These are phyloP conservation scores for Trissolcus japonicus DNA, from an alignment of 2,888 invertebrate genomes.

Conservation along the genomic window DNA sequence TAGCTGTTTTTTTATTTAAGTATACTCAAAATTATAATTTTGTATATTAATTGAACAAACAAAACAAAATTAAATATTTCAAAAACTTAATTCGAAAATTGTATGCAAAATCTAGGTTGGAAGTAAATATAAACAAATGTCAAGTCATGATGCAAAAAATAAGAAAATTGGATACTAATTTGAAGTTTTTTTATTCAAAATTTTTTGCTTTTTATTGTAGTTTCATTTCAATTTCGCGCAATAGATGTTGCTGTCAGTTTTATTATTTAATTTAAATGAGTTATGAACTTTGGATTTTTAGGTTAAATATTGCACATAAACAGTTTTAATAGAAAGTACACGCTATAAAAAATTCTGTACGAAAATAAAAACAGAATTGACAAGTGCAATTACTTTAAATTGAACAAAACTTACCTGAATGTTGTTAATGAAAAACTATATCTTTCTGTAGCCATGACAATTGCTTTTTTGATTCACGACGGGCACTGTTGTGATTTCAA, in stretches of 20 bases:
- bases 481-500: background rate
- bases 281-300: background rate
- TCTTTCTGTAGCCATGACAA: conserved; percentile 92
- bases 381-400: background rate
- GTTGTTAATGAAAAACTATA: conserved; percentile 97
- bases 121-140: conserved; percentile 29
- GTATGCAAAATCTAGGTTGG: conserved; percentile 2
- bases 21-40: too few species aligned
- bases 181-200: background rate
- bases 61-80: too few species aligned
- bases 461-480: conserved; percentile 75
- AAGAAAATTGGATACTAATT: background rate
- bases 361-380: background rate
- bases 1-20: too few species aligned
- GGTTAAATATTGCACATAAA: background rate
- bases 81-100: background rate
- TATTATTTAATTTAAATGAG: background rate
- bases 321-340: background rate
- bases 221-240: too few species aligned
- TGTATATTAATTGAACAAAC: too few species aligned
- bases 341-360: background rate
- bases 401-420: conserved; percentile 80
- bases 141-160: conserved; percentile 26
- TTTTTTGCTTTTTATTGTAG: background rate
- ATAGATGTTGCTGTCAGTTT: too few species aligned